These are phyloP conservation scores for Etheostoma cragini DNA, from an alignment of 2,113 vertebrate genomes.

Conservation along the genomic window DNA sequence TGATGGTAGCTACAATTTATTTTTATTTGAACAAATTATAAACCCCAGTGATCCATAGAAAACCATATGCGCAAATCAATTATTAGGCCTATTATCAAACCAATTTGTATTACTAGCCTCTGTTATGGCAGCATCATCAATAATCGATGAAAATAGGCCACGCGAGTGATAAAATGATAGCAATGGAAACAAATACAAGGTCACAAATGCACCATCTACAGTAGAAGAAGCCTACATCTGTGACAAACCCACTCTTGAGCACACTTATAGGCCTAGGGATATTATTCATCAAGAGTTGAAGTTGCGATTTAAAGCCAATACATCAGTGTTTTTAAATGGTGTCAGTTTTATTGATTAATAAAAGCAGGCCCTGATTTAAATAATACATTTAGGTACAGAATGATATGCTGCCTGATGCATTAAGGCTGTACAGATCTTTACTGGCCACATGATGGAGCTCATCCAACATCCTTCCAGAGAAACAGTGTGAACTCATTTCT, in stretches of 20 bases:
- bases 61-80: not conserved
- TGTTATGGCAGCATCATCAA: not conserved
- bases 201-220: not conserved
- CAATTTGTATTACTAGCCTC: not conserved
- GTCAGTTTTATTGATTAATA: conserved; percentile 67
- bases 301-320: conserved; percentile 40
- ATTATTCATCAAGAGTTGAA: not conserved
- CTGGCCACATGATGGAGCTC: conserved; percentile 77
- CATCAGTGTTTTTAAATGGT: conserved; percentile 28
- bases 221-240: not conserved
- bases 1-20: not conserved
- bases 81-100: not conserved
- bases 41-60: not conserved
- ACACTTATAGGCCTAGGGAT: not conserved
- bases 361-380: conserved; percentile 62
- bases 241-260: not conserved
- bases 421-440: conserved; percentile 50
- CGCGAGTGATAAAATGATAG: not conserved
- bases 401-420: conserved; percentile 42
- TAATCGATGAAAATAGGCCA: not conserved
- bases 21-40: not conserved
- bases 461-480: conserved; percentile 63
- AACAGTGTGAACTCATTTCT: conserved; percentile 56
- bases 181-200: conserved; percentile 19
- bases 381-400: conserved; percentile 58